Evolutionary conservation across 1,140 invertebrate genomes (phyloP).

Genomic region (Brachionus sp.): DNA sequence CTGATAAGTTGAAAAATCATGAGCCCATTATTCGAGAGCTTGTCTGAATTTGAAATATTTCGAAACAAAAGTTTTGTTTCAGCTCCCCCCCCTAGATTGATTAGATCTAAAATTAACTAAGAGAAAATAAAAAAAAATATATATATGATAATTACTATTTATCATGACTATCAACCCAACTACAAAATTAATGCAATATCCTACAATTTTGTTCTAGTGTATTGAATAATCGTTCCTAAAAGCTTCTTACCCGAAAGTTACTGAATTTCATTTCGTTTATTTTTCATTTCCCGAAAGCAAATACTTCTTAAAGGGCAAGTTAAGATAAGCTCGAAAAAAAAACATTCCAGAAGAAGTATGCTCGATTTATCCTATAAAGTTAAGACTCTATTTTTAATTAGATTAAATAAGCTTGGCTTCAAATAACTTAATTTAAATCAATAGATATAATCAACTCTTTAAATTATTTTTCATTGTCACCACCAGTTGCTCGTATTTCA

Average conservation of each 20-base stretch:
- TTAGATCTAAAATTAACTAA: not conserved
- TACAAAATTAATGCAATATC: not conserved
- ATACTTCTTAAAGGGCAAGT: not conserved
- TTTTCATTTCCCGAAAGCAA: not conserved
- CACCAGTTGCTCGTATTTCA: not conserved
- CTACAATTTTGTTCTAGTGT: not conserved
- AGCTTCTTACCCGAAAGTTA: not conserved
- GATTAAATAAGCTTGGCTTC: not conserved
- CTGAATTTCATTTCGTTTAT: not conserved
- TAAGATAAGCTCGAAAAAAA: not conserved
- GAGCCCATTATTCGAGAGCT: not conserved
- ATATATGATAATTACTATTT: conserved; percentile 1
- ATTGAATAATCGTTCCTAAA: not conserved
- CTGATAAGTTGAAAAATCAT: not conserved
- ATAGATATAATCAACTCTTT: not conserved
- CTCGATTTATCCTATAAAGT: not conserved
- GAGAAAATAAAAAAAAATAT: not conserved
- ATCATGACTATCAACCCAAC: not conserved
- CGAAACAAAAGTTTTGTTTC: not conserved
- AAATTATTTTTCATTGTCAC: not conserved
- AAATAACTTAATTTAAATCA: not conserved
- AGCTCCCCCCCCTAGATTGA: not conserved
- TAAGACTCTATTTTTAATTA: not conserved
- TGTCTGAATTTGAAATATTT: not conserved
- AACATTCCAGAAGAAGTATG: not conserved